Percentiles rank a stretch among this genome's conserved stretches.
These are phyloP conservation scores for Eospalax fontanierii DNA, from an alignment of 2,797 vertebrate genomes.

Conservation along the genomic window DNA sequence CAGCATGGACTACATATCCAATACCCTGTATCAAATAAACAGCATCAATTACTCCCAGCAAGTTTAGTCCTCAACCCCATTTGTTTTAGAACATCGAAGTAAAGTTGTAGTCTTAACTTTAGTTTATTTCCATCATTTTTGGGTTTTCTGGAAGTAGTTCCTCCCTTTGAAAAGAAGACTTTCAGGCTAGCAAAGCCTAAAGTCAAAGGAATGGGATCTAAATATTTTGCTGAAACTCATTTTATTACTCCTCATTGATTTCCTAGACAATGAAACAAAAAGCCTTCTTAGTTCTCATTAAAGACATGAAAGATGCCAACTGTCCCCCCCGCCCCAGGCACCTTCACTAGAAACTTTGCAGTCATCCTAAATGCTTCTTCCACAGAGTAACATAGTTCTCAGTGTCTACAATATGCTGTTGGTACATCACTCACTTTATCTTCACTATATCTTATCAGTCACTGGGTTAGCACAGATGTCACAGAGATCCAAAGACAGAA, in stretches of 20 bases:
- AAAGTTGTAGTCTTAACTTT: not conserved
- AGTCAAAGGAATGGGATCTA: not conserved
- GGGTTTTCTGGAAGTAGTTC: slow-evolving; percentile 7
- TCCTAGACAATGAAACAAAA: slow-evolving; percentile 63
- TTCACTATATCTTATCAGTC: not conserved
- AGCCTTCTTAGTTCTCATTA: slow-evolving; percentile 37
- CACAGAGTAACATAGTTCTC: slow-evolving; percentile 12
- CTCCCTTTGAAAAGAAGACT: slow-evolving; percentile 44
- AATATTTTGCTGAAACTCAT: slow-evolving; percentile 40
- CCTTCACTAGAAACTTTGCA: slow-evolving; percentile 49
- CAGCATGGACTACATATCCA: not conserved
- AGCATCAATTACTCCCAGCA: not conserved
- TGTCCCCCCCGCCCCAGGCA: not conserved
- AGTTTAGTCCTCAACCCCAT: not conserved
- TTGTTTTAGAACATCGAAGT: not conserved
- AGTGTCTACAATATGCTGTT: not conserved
- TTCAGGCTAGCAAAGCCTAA: slow-evolving; percentile 31
- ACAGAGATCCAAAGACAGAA: slow-evolving; percentile 39
- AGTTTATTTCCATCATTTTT: slow-evolving; percentile 36
- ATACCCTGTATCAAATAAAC: not conserved
- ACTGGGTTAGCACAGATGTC: not conserved
- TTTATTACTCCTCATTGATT: slow-evolving; percentile 63
- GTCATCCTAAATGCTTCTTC: slow-evolving; percentile 58
- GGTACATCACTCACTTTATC: slow-evolving; percentile 25
- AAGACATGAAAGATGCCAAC: slow-evolving; percentile 4